Evolutionary conservation across 2,113 vertebrate genomes (phyloP).

Genomic region (Dendropsophus ebraccatus): DNA sequence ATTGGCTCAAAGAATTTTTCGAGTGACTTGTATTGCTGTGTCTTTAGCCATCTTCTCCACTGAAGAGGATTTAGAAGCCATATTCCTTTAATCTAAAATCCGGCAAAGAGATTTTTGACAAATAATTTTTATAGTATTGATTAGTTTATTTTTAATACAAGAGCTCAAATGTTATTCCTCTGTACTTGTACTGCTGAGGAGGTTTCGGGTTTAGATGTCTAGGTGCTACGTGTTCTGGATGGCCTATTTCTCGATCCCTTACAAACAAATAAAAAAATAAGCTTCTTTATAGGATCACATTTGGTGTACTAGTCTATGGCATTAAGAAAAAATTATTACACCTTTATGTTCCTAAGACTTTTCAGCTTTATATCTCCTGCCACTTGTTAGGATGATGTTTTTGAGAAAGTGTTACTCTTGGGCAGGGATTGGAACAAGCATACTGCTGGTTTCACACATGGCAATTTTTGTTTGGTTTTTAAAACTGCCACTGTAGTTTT

Average conservation of each 20-base stretch:
- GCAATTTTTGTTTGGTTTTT: no score
- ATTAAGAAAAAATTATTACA: no score
- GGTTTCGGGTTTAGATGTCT: neutral
- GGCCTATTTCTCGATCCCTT: neutral
- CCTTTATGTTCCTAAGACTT: no score
- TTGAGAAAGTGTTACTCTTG: neutral
- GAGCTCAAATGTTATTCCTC: neutral
- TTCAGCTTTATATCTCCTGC: no score
- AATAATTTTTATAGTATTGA: constrained; percentile 30
- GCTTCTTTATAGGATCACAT: neutral
- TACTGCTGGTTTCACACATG: no score
- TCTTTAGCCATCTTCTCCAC: constrained; percentile 12
- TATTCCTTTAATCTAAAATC: constrained; percentile 42
- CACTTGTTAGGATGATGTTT: neutral
- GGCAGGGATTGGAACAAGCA: neutral
- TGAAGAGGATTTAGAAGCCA: constrained; percentile 23
- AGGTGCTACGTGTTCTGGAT: no score
- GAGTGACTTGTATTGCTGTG: constrained; percentile 39
- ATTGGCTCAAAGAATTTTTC: constrained; percentile 40
- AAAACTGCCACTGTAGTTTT: no score
- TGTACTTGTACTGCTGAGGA: neutral
- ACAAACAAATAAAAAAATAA: neutral
- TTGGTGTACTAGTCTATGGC: neutral
- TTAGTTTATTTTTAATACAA: constrained; percentile 5
- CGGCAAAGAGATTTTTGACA: constrained; percentile 23